Percentiles rank a stretch among this genome's conserved stretches.
phyloP scores from a whole-genome alignment of 2,888 invertebrate genomes.

The Leptura quadrifasciata region DNA sequence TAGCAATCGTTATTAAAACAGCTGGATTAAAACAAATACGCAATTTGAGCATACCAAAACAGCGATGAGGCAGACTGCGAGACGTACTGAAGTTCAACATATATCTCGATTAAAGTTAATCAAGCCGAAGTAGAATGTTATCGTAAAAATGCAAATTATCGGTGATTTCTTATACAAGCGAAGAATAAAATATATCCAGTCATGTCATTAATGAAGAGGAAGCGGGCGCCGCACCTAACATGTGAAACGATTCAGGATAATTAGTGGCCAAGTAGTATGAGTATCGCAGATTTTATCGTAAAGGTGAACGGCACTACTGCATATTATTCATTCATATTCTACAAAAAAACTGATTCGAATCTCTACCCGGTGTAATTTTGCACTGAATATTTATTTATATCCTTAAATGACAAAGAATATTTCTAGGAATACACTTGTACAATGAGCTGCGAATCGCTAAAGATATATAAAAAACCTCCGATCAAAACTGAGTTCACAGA shows the following conservation, averaged over 20 bases:
- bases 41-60: too few relatives aligned
- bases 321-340: conserved; percentile 59
- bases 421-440: conserved; percentile 5
- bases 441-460: not conserved
- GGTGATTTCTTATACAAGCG: not conserved
- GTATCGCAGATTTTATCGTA: conserved; percentile 62
- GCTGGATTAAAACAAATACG: too few relatives aligned
- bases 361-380: conserved; percentile 25
- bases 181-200: conserved; percentile 47
- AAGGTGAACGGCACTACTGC: conserved; percentile 60
- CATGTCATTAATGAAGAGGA: conserved; percentile 60
- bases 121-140: not conserved
- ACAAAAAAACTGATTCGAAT: conserved; percentile 44
- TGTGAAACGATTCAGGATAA: conserved; percentile 63
- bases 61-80: too few relatives aligned
- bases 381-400: conserved; percentile 18
- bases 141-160: conserved; percentile 17
- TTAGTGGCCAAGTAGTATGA: conserved; percentile 61
- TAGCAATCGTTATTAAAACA: too few relatives aligned
- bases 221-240: conserved; percentile 60
- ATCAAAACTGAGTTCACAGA: not conserved
- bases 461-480: not conserved
- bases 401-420: conserved; percentile 10
- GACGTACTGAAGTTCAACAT: too few relatives aligned
- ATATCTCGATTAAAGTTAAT: conserved; percentile 5